Evolutionary conservation across 2,888 invertebrate species (phyloP).

Genomic region (Orchesellides sinensis): DNA sequence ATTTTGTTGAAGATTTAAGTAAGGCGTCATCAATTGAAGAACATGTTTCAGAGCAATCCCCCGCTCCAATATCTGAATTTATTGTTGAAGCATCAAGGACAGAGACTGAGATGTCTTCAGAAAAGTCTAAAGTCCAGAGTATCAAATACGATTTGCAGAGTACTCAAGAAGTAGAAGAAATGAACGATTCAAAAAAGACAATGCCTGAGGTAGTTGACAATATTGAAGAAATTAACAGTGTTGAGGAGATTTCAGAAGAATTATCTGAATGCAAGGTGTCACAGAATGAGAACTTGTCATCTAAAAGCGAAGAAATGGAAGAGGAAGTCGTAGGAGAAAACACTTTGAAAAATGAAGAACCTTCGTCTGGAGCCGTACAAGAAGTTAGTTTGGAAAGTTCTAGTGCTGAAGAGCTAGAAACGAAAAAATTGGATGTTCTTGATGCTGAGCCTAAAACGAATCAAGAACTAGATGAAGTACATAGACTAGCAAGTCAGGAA

Average conservation of each 20-base stretch:
- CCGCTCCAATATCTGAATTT: neutral
- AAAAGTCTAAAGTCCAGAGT: too few species aligned
- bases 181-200: too few species aligned
- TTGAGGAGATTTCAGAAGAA: neutral
- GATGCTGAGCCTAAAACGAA: neutral
- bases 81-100: too few species aligned
- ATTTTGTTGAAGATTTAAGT: too few species aligned
- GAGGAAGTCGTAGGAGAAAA: neutral
- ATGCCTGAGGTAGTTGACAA: too few species aligned
- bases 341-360: neutral
- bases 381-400: neutral
- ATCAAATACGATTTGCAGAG: too few species aligned
- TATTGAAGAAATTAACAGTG: too few species aligned
- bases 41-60: neutral
- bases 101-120: too few species aligned
- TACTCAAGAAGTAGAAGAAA: too few species aligned
- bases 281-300: neutral
- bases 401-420: neutral
- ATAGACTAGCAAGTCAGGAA: neutral
- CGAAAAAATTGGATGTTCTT: neutral
- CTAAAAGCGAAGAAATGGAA: neutral
- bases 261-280: neutral
- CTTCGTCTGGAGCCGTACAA: neutral
- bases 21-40: neutral
- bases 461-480: neutral